phyloP scores from a whole-genome alignment of 2,113 vertebrate species.

The Callipepla squamata region DNA sequence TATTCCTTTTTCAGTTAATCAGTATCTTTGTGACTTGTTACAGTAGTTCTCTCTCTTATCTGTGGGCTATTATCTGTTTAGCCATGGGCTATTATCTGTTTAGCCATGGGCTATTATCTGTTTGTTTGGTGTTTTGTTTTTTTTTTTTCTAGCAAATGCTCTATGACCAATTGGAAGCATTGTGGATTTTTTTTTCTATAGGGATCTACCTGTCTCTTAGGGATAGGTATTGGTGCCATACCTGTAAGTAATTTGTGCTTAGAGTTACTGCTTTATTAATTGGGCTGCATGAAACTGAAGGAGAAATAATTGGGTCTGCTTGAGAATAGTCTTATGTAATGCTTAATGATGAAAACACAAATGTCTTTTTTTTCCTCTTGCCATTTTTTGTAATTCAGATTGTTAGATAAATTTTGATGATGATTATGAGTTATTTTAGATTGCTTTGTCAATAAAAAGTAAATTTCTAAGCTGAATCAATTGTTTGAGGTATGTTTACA shows the following conservation, averaged over 20 bases:
- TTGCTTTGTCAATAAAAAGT: neutral
- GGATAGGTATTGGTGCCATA: neutral
- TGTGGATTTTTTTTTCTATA: neutral
- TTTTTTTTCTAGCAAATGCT: neutral
- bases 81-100: no score
- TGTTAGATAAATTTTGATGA: neutral
- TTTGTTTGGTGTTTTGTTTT: neutral
- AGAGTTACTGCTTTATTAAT: conserved; percentile 21
- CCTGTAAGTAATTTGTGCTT: neutral
- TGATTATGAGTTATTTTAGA: neutral
- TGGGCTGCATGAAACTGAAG: neutral
- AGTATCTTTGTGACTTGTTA: neutral
- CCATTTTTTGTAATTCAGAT: neutral
- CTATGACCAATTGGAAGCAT: neutral
- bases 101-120: no score
- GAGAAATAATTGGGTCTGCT: neutral
- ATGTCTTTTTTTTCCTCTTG: neutral
- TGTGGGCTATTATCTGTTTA: neutral
- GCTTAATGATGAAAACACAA: conserved; percentile 41
- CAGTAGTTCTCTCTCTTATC: neutral
- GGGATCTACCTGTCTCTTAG: neutral
- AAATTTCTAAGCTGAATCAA: neutral
- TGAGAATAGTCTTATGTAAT: neutral
- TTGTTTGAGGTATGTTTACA: neutral
- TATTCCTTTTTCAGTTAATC: neutral